Evolutionary conservation across 2,888 invertebrate species (phyloP).

Genomic region (Peribatodes rhomboidaria): DNA sequence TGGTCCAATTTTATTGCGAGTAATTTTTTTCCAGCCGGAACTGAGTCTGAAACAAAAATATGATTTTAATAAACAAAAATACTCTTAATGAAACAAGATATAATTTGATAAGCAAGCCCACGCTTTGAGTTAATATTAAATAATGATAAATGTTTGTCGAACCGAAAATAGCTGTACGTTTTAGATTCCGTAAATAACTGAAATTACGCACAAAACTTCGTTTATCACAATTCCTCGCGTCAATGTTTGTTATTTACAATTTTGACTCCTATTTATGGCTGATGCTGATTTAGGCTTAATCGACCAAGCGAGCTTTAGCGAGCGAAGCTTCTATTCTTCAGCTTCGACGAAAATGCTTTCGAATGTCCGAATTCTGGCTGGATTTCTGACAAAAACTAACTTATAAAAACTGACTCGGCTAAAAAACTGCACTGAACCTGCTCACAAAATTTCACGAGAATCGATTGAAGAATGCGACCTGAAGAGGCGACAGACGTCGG

Average conservation of each 20-base stretch:
- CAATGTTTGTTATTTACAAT: background rate
- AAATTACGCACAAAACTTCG: background rate
- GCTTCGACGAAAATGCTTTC: no score
- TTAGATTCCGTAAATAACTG: conserved; percentile 7
- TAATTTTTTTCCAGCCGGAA: conserved; percentile 36
- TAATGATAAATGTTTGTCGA: conserved; percentile 32
- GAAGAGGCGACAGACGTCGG: no score
- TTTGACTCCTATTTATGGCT: background rate
- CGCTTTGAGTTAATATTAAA: conserved; percentile 39
- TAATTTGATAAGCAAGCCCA: conserved; percentile 31
- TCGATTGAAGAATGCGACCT: no score
- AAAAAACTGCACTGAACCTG: no score
- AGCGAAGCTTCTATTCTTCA: no score
- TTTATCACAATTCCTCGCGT: conserved; percentile 1
- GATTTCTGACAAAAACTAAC: no score
- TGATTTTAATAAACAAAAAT: conserved; percentile 11
- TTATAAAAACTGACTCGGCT: no score
- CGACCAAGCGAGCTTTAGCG: no score
- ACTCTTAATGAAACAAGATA: conserved; percentile 33
- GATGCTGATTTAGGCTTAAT: no score
- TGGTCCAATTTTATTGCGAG: conserved; percentile 35
- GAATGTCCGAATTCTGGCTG: no score
- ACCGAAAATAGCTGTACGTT: conserved; percentile 30
- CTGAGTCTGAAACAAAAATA: conserved; percentile 42
- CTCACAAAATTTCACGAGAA: no score